Base-by-base conservation (phyloP, 2,888 invertebrate genomes). In the Cosmorhoe ocellata region DNA sequence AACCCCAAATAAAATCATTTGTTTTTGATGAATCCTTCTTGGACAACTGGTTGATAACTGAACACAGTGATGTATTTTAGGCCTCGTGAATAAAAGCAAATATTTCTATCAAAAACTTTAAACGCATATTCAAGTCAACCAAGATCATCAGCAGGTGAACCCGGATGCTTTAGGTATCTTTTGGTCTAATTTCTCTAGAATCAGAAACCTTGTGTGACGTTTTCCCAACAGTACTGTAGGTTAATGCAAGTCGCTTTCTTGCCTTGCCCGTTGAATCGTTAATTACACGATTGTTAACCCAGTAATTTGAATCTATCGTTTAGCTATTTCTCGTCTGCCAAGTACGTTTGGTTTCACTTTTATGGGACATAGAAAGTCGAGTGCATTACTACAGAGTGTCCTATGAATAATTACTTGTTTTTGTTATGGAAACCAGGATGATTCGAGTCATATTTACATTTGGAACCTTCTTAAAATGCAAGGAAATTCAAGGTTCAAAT, bases 191-290 rank as follows among this genome's bases (percentile, higher is more conserved):
- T 38, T 38, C 12, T 34, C 18, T 48, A 41, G 10, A 41, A 41
- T 37, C 27, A 76, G 81, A 81, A 78, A 85, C 81, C 79, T 34
- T 4, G 36, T 84, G 80, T 84, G 84, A 84, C 81, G 76, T 85
- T 87, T 85, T 84, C 84, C 84, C 80, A 82, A 76, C 76, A 74
- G 42, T 11, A 28, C 76, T 77, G 74, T 81, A 75, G 83, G 84
- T 81, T 82, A 84, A 84, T 81, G 81, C 74, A 81, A 85, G 79
- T 81, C 79, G 73, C 87, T 88, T 87, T 89, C 88, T 84, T 85
- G 68, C 61, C 69, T 78, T 74, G 78, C 74, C 75, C 66, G 63
- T 66, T 75, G 86, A 81, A 88, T 86, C 74, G 71, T 69, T 89
- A 88, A 89, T 86, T 84, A 79, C 79, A 70, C 67, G 77, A 81